phyloP scores from a whole-genome alignment of 2,888 invertebrate genomes.

The Acrocyrtus sp. region DNA sequence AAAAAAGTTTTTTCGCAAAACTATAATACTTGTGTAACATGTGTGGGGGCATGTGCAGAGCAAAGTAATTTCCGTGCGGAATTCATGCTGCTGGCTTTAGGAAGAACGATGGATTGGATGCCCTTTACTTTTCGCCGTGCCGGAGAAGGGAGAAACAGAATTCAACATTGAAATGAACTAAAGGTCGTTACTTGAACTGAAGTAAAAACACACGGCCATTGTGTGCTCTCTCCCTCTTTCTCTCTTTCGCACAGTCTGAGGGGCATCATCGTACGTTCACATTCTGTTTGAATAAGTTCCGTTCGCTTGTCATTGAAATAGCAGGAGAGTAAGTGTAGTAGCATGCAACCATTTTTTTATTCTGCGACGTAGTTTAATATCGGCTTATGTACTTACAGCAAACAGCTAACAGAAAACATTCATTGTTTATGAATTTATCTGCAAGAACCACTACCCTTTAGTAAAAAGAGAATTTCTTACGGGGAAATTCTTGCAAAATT shows the following conservation, averaged over 20 bases:
- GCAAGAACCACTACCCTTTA: too few species aligned
- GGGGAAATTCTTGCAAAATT: too few species aligned
- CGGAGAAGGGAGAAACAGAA: neutral
- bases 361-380: constrained; percentile 35
- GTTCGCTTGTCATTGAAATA: neutral
- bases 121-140: neutral
- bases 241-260: neutral
- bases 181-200: constrained; percentile 53
- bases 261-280: neutral
- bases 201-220: constrained; percentile 8
- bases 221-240: neutral
- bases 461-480: too few species aligned
- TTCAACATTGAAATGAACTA: constrained; percentile 46
- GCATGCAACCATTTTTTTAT: constrained; percentile 29
- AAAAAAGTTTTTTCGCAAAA: constrained; percentile 1
- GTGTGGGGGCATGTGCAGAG: neutral
- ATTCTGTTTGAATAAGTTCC: neutral
- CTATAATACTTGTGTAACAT: too few species aligned
- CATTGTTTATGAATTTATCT: too few species aligned
- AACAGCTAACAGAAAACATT: too few species aligned
- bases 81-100: too few species aligned
- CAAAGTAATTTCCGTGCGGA: neutral
- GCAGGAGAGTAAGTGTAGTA: neutral
- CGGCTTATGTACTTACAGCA: too few species aligned
- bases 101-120: neutral